phyloP scores from a whole-genome alignment of 1,140 invertebrate genomes.

The Drosophila sechellia region DNA sequence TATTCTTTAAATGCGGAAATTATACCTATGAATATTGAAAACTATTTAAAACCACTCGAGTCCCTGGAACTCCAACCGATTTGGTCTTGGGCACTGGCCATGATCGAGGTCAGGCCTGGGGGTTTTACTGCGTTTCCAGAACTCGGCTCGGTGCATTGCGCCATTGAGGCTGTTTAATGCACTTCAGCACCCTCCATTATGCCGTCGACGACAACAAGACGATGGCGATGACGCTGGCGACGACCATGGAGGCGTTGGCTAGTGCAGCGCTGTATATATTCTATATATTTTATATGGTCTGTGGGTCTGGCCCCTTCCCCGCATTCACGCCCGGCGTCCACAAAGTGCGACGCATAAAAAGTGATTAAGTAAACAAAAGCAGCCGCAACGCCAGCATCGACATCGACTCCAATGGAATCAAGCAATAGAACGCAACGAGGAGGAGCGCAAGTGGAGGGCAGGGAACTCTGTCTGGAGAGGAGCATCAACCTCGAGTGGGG shows the following conservation, averaged over 20 bases:
- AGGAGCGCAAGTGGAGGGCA: conserved; percentile 16
- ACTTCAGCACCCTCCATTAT: conserved; percentile 24
- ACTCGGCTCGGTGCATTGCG: conserved; percentile 24
- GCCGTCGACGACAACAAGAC: conserved; percentile 36
- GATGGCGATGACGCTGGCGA: conserved; percentile 25
- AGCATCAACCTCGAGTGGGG: conserved; percentile 51
- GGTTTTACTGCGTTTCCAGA: conserved; percentile 11
- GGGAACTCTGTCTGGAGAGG: conserved; percentile 39
- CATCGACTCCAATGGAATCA: conserved; percentile 55
- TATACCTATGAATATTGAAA: neutral
- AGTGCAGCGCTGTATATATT: conserved; percentile 24
- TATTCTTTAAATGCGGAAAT: neutral
- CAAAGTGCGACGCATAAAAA: conserved; percentile 56
- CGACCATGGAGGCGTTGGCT: conserved; percentile 50
- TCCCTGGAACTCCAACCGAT: neutral
- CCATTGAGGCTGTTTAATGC: conserved; percentile 50
- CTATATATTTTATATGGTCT: conserved; percentile 22
- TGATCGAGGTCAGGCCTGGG: conserved; percentile 3
- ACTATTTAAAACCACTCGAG: neutral
- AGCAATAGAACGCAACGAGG: conserved; percentile 48
- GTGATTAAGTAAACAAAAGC: conserved; percentile 70
- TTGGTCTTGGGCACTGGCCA: neutral
- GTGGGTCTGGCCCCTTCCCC: neutral
- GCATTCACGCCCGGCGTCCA: conserved; percentile 32
- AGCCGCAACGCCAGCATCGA: conserved; percentile 22